Evolutionary conservation across 1,140 invertebrate genomes (phyloP).

Genomic region (Probaryconus sp.): DNA sequence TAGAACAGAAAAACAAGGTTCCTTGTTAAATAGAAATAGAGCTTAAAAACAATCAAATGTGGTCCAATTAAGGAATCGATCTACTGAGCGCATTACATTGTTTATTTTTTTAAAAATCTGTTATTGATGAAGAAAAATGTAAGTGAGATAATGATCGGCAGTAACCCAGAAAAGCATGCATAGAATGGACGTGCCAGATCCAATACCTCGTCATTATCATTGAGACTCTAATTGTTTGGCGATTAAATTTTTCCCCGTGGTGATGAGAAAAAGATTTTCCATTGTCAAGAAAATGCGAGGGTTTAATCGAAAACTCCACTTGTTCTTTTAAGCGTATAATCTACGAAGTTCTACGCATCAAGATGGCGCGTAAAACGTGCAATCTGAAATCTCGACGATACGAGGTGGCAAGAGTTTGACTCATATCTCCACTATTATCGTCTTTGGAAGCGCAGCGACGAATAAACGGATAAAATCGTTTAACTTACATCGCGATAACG

Average conservation of each 20-base stretch:
- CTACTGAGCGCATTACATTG: no score
- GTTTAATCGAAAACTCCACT: constrained; percentile 13
- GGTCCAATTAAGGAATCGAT: no score
- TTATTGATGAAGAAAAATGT: no score
- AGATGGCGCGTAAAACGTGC: constrained; percentile 47
- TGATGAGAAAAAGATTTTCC: constrained; percentile 20
- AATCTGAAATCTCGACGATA: constrained; percentile 60
- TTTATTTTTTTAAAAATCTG: no score
- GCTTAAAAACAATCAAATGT: no score
- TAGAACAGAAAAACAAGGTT: no score
- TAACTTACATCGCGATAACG: constrained; percentile 65
- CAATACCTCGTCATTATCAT: constrained; percentile 45
- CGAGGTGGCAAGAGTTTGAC: constrained; percentile 57
- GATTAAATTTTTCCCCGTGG: constrained; percentile 28
- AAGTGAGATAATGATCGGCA: no score
- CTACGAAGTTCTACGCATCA: constrained; percentile 29
- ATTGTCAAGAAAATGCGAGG: constrained; percentile 33
- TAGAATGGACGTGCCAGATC: not conserved
- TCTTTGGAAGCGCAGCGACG: constrained; percentile 55
- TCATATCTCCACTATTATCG: constrained; percentile 61
- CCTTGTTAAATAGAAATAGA: no score
- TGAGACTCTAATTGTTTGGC: constrained; percentile 4
- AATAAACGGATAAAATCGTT: constrained; percentile 68
- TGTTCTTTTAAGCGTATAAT: constrained; percentile 36
- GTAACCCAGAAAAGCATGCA: no score